Percentiles rank a stretch among this genome's conserved stretches.
phyloP scores from a whole-genome alignment of 2,888 invertebrate species.

The Mimachlamys varia region DNA sequence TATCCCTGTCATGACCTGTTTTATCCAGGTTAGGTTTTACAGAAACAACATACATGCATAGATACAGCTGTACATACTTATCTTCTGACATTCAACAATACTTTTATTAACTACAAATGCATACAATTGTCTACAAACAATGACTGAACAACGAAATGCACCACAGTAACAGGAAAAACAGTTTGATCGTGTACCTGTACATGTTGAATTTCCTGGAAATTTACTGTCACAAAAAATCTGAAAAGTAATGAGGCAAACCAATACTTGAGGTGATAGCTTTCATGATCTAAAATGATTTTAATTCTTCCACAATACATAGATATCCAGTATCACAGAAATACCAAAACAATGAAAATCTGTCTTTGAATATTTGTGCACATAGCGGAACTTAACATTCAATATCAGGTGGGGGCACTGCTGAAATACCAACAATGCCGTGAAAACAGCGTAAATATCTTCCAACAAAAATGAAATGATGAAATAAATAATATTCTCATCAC shows the following conservation, averaged over 20 bases:
- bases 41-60: slow-evolving; percentile 34
- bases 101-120: not conserved
- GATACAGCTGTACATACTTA: slow-evolving; percentile 4
- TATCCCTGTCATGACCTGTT: not conserved
- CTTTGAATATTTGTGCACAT: slow-evolving; percentile 9
- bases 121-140: not conserved
- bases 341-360: not conserved
- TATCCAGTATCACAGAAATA: slow-evolving; percentile 6
- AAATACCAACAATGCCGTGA: not conserved
- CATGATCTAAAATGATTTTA: slow-evolving; percentile 4
- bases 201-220: not conserved
- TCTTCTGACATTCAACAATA: slow-evolving; percentile 15
- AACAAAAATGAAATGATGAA: slow-evolving; percentile 3
- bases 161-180: not conserved
- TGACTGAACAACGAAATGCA: not conserved
- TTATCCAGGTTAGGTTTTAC: not conserved
- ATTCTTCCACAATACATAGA: not conserved
- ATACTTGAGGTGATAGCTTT: not conserved
- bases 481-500: slow-evolving; percentile 22
- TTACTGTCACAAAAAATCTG: not conserved
- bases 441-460: not conserved
- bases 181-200: not conserved
- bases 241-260: slow-evolving; percentile 24
- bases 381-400: slow-evolving; percentile 21
- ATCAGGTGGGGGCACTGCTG: not conserved